Evolutionary conservation across 2,113 vertebrate species (phyloP).

Genomic region (Budorcas taxicolor): DNA sequence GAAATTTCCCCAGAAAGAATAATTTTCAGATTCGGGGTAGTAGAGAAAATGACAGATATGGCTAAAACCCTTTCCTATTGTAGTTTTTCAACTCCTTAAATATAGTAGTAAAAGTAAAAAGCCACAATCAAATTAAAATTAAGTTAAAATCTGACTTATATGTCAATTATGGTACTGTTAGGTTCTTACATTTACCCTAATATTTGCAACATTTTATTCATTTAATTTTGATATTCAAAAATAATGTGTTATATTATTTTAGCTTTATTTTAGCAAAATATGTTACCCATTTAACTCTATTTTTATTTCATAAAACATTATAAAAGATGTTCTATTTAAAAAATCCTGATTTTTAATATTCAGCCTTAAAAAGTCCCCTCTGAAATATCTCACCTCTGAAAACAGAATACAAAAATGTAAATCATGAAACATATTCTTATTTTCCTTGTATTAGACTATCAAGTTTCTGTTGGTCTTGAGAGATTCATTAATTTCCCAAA

Average conservation of each 20-base stretch:
- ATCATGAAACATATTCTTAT: constrained; percentile 18
- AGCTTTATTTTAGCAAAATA: neutral
- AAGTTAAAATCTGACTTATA: neutral
- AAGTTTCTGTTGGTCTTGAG: constrained; percentile 32
- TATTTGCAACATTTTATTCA: neutral
- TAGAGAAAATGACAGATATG: neutral
- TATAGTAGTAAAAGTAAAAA: neutral
- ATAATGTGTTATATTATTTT: neutral
- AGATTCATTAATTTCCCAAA: constrained; percentile 50
- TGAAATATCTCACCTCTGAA: constrained; percentile 48
- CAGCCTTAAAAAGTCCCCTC: constrained; percentile 18
- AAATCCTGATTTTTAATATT: constrained; percentile 9
- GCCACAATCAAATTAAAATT: neutral
- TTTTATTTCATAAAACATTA: neutral
- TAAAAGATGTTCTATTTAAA: neutral
- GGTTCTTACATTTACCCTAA: neutral
- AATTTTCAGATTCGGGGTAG: neutral
- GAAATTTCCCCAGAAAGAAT: neutral
- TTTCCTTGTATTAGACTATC: constrained; percentile 36
- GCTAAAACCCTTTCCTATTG: neutral
- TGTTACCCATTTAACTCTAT: neutral
- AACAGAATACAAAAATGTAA: constrained; percentile 23
- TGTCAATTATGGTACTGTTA: neutral
- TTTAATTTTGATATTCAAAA: neutral
- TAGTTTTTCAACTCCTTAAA: neutral